phyloP scores from a whole-genome alignment of 2,797 vertebrate genomes.

The Pipistrellus nathusii region DNA sequence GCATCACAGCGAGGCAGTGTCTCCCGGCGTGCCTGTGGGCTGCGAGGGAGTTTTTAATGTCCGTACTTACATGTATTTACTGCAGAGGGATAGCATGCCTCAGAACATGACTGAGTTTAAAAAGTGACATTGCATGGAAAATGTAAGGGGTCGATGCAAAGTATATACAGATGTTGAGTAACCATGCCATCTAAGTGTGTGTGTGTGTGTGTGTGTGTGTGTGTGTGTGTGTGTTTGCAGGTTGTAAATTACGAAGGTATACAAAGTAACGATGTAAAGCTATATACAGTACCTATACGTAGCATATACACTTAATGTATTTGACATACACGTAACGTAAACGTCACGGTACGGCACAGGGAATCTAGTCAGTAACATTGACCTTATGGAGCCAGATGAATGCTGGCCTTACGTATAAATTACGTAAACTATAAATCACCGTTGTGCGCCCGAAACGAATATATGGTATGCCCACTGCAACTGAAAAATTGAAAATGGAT shows the following conservation, averaged over 20 bases:
- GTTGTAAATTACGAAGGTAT: background rate
- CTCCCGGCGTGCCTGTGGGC: no score
- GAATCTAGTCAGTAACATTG: no score
- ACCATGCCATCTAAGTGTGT: background rate
- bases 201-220: no score
- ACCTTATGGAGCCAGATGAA: background rate
- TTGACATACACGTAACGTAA: background rate
- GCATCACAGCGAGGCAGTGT: background rate
- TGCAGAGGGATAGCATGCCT: accelerated
- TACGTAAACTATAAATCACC: background rate
- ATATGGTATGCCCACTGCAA: no score
- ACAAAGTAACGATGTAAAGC: background rate
- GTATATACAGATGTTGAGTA: background rate
- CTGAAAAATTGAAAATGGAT: no score
- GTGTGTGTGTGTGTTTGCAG: background rate
- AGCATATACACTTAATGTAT: background rate
- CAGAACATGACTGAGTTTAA: background rate
- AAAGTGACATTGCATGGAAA: background rate
- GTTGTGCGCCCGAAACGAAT: background rate
- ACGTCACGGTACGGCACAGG: background rate
- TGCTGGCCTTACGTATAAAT: background rate
- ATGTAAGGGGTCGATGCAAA: background rate
- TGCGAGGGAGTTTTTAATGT: background rate
- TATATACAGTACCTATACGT: background rate
- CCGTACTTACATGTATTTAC: background rate